Evolutionary conservation across 2,888 invertebrate genomes (phyloP).

Genomic region (Sesamia inferens): DNA sequence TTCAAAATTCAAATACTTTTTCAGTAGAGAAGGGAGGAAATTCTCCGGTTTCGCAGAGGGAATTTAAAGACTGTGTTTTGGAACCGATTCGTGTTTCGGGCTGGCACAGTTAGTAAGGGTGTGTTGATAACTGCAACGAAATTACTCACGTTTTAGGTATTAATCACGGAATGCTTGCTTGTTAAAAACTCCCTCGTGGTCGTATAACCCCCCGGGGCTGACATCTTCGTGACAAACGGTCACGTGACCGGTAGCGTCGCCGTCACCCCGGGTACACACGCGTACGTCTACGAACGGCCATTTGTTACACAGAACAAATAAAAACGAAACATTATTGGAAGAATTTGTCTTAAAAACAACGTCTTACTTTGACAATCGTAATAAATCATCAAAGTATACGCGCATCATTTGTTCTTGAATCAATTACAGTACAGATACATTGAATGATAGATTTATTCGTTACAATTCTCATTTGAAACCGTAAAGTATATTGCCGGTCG

Average conservation of each 20-base stretch:
- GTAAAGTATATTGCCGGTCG: slow-evolving; percentile 65
- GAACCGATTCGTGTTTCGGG: slow-evolving; percentile 5
- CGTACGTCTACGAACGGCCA: slow-evolving; percentile 34
- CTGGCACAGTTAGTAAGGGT: slow-evolving; percentile 5
- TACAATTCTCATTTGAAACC: slow-evolving; percentile 60
- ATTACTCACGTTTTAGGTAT: slow-evolving; percentile 50
- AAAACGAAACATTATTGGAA: slow-evolving; percentile 23
- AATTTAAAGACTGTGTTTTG: neutral
- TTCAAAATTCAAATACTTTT: slow-evolving; percentile 39
- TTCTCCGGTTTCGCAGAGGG: neutral
- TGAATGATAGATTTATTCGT: slow-evolving; percentile 63
- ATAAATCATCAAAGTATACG: slow-evolving; percentile 41
- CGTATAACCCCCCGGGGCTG: slow-evolving; percentile 55
- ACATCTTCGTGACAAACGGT: slow-evolving; percentile 68
- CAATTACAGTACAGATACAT: slow-evolving; percentile 36
- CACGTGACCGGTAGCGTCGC: slow-evolving; percentile 69
- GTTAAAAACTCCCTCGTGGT: slow-evolving; percentile 57
- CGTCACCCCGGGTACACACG: slow-evolving; percentile 32
- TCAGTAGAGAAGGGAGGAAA: slow-evolving; percentile 1
- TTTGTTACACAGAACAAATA: slow-evolving; percentile 45
- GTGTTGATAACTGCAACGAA: slow-evolving; percentile 39
- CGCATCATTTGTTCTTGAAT: slow-evolving; percentile 47
- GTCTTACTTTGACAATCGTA: slow-evolving; percentile 16
- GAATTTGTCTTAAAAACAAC: slow-evolving; percentile 25
- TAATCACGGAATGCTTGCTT: slow-evolving; percentile 51